Evolutionary conservation across 1,140 invertebrate species (phyloP), one percentile per base, ranked within the genome.

Genomic region (Drosophila seguyi): DNA sequence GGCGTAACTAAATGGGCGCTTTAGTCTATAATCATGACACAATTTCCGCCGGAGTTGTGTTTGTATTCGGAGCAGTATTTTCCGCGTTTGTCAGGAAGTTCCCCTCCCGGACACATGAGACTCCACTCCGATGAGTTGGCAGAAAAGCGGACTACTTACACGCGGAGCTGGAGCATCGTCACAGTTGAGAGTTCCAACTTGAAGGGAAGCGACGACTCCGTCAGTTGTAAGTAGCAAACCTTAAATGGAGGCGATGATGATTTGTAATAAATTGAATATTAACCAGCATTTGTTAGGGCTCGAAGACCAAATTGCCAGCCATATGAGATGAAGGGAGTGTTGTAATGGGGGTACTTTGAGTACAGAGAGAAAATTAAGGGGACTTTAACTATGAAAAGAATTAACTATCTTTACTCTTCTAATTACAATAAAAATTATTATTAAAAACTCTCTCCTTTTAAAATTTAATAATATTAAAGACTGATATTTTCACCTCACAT

Each of bases 1-100:
- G 81, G 85, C 85, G 85, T 90, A 90, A 88, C 85, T 88, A 88
- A 88, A 88, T 90, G 87, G 85, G 85, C 85, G 85, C 85, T 88
- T 90, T 90, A 88, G 85, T 88, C 85, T 88, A 88, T 88, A 88
- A 88, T 88, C 85, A 88, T 88, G 85, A 88, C 85, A 88, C 85
- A 90, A 88, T 88, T 88, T 88, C 85, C 85, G 84, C 79, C 79
- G 60, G 59, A 69, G 56, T 39, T 27, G 22, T 45, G 18, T 31
- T 44, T 57, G 27, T 47, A 22, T 36, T 53, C 50, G 14, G 18
- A 20, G 50, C 13, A 22, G 31, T 22, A 69, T 69, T 72, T 72
- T 36, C 68, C 36, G 71, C 50, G 75, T 81, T 68, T 53, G 72
- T 81, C 84, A 88, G 84, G 84, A 88, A 88, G 85, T 88, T 75